phyloP scores from a whole-genome alignment of 1,140 invertebrate genomes.

The Cardiocondyla obscurior region DNA sequence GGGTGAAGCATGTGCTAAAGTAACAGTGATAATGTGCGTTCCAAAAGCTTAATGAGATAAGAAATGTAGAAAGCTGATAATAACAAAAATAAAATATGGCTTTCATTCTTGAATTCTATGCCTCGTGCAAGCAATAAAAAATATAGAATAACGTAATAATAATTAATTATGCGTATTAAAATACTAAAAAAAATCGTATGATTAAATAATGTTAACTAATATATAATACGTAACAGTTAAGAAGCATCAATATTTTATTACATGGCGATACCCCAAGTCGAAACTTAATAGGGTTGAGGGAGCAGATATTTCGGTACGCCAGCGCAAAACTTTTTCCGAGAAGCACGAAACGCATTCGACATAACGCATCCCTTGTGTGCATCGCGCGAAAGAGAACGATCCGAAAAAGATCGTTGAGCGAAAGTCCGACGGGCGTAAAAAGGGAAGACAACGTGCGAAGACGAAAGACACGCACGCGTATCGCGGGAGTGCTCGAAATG shows the following conservation, averaged over 20 bases:
- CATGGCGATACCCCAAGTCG: background rate
- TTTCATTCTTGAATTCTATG: background rate
- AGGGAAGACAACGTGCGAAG: slow-evolving; percentile 65
- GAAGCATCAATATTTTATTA: background rate
- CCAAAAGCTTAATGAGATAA: background rate
- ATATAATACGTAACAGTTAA: background rate
- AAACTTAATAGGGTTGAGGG: slow-evolving; percentile 29
- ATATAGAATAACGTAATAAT: background rate
- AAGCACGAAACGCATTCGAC: slow-evolving; percentile 58
- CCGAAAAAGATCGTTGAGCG: slow-evolving; percentile 20
- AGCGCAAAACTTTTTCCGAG: slow-evolving; percentile 35
- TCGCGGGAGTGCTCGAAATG: slow-evolving; percentile 77
- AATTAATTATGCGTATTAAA: background rate
- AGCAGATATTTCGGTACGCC: slow-evolving; percentile 2
- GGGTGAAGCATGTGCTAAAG: background rate
- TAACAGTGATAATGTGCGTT: background rate
- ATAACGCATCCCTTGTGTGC: slow-evolving; percentile 50
- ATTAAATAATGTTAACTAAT: slow-evolving; percentile 44
- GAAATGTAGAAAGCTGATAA: background rate
- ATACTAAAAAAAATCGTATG: background rate
- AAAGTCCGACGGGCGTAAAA: background rate
- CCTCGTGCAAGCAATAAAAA: background rate
- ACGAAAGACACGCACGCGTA: slow-evolving; percentile 69
- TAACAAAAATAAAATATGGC: background rate
- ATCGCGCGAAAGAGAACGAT: slow-evolving; percentile 21